Percentiles rank a stretch among this genome's conserved stretches.
phyloP scores from a whole-genome alignment of 2,797 vertebrate genomes.

The Helostoma temminkii region DNA sequence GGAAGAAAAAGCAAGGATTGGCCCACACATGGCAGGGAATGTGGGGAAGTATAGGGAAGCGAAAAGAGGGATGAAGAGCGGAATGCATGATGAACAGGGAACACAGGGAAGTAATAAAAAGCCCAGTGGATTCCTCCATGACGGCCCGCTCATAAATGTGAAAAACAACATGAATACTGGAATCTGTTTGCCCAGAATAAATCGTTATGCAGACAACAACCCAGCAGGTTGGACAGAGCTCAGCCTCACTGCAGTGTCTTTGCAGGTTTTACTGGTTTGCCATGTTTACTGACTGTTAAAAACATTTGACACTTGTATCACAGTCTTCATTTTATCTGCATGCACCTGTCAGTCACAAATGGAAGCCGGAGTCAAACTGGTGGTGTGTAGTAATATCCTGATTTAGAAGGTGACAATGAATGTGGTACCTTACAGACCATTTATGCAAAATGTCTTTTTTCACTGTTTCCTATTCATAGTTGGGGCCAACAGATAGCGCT shows the following conservation, averaged over 20 bases:
- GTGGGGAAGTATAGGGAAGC: constrained; percentile 36
- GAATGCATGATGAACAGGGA: constrained; percentile 60
- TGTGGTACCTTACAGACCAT: constrained; percentile 1
- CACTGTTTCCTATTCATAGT: constrained; percentile 32
- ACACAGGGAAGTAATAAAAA: constrained; percentile 67
- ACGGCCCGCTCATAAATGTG: constrained; percentile 67
- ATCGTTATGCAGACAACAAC: constrained; percentile 56
- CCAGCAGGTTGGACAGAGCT: constrained; percentile 35
- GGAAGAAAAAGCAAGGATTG: constrained; percentile 31
- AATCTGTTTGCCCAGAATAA: constrained; percentile 70
- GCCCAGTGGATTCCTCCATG: constrained; percentile 59
- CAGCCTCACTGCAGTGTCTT: constrained; percentile 38
- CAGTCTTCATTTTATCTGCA: constrained; percentile 41
- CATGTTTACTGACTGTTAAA: constrained; percentile 38
- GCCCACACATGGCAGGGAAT: constrained; percentile 50
- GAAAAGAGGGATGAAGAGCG: constrained; percentile 52
- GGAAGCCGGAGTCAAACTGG: constrained; percentile 38
- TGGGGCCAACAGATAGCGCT: constrained; percentile 14
- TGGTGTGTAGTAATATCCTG: constrained; percentile 25
- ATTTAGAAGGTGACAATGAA: constrained; percentile 20
- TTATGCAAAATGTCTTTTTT: constrained; percentile 17
- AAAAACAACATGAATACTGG: constrained; percentile 68
- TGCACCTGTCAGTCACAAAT: constrained; percentile 50
- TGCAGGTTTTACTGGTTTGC: constrained; percentile 45
- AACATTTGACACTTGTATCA: constrained; percentile 43